These are phyloP conservation scores for Drosophila ercepeae DNA, from an alignment of 1,140 invertebrate species.

Conservation along the genomic window DNA sequence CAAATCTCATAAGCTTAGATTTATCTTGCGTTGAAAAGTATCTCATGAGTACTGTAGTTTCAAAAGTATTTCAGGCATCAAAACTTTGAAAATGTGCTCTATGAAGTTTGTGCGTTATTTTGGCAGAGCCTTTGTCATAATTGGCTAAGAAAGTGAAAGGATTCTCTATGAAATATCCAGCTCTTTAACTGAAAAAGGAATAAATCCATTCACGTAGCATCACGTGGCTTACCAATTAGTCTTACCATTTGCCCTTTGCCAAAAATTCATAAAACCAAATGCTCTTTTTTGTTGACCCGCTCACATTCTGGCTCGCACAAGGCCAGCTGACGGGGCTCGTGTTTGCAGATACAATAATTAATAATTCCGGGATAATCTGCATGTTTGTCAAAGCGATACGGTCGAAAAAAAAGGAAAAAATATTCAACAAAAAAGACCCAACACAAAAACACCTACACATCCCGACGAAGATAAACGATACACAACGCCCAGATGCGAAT, in stretches of 20 bases:
- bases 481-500: conserved; percentile 8
- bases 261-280: conserved; percentile 29
- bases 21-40: conserved; percentile 32
- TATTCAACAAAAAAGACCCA: conserved; percentile 45
- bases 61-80: background rate
- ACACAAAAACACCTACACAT: conserved; percentile 39
- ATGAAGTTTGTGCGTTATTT: background rate
- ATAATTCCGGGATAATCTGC: conserved; percentile 79
- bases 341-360: conserved; percentile 78
- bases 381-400: conserved; percentile 80
- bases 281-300: conserved; percentile 29
- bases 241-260: conserved; percentile 46
- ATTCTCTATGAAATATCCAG: background rate
- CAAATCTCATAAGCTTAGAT: conserved; percentile 31
- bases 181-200: background rate
- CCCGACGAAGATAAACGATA: background rate
- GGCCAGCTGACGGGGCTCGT: conserved; percentile 62
- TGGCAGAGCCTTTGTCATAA: background rate
- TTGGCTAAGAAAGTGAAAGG: background rate
- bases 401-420: conserved; percentile 41
- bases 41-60: conserved; percentile 11
- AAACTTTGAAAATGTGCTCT: background rate
- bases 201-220: conserved; percentile 8
- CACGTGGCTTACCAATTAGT: conserved; percentile 56
- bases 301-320: conserved; percentile 15